Evolutionary conservation across 2,113 vertebrate genomes (phyloP).

Genomic region (Falcunculus frontatus): DNA sequence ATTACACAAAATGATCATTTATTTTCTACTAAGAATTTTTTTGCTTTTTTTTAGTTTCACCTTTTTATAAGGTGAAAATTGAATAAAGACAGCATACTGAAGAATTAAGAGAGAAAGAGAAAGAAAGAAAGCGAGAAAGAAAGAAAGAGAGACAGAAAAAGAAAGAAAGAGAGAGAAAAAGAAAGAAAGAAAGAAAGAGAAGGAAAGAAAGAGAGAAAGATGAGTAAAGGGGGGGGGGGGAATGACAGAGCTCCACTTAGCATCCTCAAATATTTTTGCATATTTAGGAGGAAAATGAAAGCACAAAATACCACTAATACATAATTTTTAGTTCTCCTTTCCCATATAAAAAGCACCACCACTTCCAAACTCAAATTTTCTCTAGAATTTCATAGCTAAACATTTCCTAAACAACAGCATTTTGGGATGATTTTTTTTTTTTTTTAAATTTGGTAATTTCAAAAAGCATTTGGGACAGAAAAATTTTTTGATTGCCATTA

Average conservation of each 20-base stretch:
- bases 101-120: background rate
- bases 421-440: accelerated
- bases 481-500: background rate
- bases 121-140: accelerated
- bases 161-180: accelerated
- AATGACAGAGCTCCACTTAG: background rate
- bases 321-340: background rate
- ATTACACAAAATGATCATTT: background rate
- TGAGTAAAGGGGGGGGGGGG: accelerated
- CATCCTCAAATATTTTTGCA: background rate
- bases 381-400: background rate
- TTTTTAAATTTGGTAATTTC: background rate
- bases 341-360: accelerated
- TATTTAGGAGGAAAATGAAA: background rate
- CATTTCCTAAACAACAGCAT: background rate
- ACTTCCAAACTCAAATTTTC: background rate
- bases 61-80: background rate
- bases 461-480: background rate
- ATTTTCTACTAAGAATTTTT: background rate
- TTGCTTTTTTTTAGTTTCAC: background rate
- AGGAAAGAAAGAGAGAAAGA: no score
- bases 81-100: background rate
- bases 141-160: no score
- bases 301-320: background rate
- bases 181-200: background rate